phyloP scores from a whole-genome alignment of 2,797 vertebrate species.

The Nannoperca obscura region DNA sequence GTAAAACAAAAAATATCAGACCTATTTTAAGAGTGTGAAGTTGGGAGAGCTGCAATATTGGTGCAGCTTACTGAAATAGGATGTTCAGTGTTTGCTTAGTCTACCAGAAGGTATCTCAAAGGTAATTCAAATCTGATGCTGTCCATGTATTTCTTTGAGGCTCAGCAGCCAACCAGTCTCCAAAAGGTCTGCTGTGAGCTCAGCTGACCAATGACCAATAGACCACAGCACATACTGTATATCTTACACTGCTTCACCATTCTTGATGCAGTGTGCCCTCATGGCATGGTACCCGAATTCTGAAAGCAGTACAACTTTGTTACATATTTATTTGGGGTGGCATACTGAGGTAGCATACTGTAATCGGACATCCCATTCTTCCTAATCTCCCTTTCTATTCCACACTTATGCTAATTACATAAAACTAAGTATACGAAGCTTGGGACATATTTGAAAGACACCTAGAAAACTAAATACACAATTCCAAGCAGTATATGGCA shows the following conservation, averaged over 20 bases:
- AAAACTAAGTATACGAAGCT: not conserved
- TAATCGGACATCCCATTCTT: not conserved
- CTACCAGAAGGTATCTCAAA: not conserved
- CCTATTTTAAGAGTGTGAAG: slow-evolving; percentile 31
- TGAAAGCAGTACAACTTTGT: not conserved
- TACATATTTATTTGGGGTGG: not conserved
- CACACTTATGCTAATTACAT: not conserved
- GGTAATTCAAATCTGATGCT: slow-evolving; percentile 16
- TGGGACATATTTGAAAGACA: not conserved
- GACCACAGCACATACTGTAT: not conserved
- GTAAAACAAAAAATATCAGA: slow-evolving; percentile 13
- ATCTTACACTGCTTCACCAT: not conserved
- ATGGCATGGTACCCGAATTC: not conserved
- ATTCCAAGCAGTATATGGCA: not conserved
- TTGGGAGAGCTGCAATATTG: slow-evolving; percentile 26
- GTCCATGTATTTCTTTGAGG: slow-evolving; percentile 4
- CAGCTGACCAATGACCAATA: not conserved
- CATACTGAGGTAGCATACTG: not conserved
- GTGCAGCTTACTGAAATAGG: slow-evolving; percentile 10
- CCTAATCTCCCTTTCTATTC: no score
- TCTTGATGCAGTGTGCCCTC: not conserved
- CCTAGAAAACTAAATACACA: not conserved
- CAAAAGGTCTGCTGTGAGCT: not conserved
- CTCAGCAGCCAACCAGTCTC: slow-evolving; percentile 1
- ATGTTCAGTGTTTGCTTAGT: slow-evolving; percentile 5